Conservation (phyloP, 2,888 invertebrate species). For the Ennomos fuscantarius region DNA sequence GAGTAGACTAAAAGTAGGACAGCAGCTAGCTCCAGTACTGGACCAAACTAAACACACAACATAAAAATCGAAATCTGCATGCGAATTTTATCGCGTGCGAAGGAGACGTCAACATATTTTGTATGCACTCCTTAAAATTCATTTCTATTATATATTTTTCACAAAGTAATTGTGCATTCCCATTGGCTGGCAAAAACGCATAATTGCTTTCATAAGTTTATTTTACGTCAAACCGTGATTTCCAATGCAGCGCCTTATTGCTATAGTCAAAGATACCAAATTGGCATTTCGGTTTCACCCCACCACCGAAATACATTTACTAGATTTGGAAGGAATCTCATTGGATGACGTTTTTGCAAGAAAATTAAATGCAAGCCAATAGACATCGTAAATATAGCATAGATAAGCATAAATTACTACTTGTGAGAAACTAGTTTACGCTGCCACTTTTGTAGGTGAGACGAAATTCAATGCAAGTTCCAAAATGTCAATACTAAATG, state of each 20-base stretch:
- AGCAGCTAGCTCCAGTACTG: background rate
- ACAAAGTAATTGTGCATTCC: conserved; percentile 1
- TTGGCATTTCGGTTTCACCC: background rate
- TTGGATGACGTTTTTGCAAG: conserved; percentile 3
- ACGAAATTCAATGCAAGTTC: too few species aligned
- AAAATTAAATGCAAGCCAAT: conserved; percentile 9
- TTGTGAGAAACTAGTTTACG: too few species aligned
- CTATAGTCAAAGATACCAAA: background rate
- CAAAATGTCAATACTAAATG: too few species aligned
- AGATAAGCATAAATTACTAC: too few species aligned
- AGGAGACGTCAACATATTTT: conserved; percentile 4
- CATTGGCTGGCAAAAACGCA: conserved; percentile 3
- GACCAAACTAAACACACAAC: background rate
- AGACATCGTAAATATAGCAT: background rate
- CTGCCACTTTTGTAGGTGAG: too few species aligned
- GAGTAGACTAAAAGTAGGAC: background rate
- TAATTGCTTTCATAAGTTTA: background rate
- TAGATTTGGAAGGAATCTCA: background rate
- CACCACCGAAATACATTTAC: too few species aligned
- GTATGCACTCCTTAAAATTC: conserved; percentile 1
- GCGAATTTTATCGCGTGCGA: conserved; percentile 1
- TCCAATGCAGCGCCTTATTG: conserved; percentile 2
- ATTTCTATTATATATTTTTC: background rate
- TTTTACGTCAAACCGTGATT: background rate
- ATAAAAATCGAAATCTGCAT: background rate